Percentiles rank a stretch among this genome's conserved stretches.
These are phyloP conservation scores for Caenorhabditis panamensis DNA, from an alignment of 2,888 invertebrate species.

Conservation along the genomic window DNA sequence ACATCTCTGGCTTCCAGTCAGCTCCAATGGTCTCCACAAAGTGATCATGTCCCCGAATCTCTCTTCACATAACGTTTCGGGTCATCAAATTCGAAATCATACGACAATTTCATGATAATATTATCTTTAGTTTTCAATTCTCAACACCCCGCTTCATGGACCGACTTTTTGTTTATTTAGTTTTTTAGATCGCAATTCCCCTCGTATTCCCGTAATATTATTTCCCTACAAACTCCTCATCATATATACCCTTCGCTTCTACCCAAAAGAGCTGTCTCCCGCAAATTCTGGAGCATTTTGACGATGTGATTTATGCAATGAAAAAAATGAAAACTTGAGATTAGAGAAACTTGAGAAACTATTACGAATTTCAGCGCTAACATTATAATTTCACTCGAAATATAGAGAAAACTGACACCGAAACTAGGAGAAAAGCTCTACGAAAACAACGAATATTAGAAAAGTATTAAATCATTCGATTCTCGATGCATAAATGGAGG, in stretches of 20 bases:
- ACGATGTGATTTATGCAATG: constrained; percentile 40
- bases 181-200: neutral
- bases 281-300: constrained; percentile 9
- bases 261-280: neutral
- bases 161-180: constrained; percentile 1
- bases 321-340: constrained; percentile 16
- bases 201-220: constrained; percentile 10
- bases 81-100: neutral
- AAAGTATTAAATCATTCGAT: constrained; percentile 3
- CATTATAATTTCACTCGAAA: constrained; percentile 15
- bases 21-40: constrained; percentile 46
- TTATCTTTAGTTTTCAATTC: neutral
- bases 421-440: constrained; percentile 33
- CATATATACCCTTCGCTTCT: neutral
- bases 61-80: neutral
- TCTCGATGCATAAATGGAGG: neutral
- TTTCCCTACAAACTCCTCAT: neutral
- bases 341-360: neutral
- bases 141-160: neutral
- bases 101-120: constrained; percentile 16
- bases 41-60: constrained; percentile 7
- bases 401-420: neutral
- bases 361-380: constrained; percentile 3
- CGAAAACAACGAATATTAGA: neutral
- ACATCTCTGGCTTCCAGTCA: constrained; percentile 40